Conservation (phyloP, 2,113 vertebrate species). For the Scomber colias region DNA sequence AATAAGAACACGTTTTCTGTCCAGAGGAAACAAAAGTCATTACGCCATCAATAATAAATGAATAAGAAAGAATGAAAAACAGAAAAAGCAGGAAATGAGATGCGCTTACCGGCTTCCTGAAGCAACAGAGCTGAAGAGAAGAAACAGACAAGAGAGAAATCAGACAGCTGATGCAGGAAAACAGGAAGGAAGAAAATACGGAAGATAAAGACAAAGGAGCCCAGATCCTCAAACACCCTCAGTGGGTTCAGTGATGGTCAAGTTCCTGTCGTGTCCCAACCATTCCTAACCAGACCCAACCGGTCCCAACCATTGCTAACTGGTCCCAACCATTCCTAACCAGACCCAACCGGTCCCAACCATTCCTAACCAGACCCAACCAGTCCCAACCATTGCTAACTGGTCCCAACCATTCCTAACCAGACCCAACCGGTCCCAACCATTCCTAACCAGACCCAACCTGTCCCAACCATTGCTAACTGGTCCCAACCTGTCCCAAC, state of each 20-base stretch:
- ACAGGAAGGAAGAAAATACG: slow-evolving; percentile 71
- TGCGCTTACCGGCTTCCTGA: slow-evolving; percentile 74
- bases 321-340: no score
- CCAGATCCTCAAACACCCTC: neutral
- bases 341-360: neutral
- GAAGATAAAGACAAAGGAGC: slow-evolving; percentile 67
- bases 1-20: no score
- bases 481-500: neutral
- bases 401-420: no score
- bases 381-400: no score
- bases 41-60: no score
- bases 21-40: neutral
- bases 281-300: neutral
- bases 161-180: slow-evolving; percentile 28
- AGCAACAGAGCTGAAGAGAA: slow-evolving; percentile 73
- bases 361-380: no score
- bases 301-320: neutral
- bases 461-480: neutral
- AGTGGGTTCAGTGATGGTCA: no score
- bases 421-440: neutral
- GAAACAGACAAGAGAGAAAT: slow-evolving; percentile 28
- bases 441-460: no score
- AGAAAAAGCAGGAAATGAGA: neutral
- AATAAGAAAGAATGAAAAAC: neutral
- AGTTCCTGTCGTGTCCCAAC: no score